Evolutionary conservation across 1,140 invertebrate genomes (phyloP).

Genomic region (Drosophila lowei): DNA sequence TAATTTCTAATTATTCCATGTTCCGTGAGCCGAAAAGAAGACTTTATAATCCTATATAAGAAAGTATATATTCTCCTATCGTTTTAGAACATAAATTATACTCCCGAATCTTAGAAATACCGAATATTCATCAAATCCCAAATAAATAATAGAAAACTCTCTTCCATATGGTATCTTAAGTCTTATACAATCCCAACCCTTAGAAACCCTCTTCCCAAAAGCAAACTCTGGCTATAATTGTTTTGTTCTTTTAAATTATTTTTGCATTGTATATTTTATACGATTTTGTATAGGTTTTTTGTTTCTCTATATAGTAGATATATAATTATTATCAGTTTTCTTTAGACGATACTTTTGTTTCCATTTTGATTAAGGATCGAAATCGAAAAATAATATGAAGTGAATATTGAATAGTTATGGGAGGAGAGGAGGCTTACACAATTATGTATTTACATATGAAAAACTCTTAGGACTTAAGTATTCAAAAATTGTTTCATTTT

Average conservation of each 20-base stretch:
- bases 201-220: too few species aligned
- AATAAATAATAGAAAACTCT: too few species aligned
- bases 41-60: too few species aligned
- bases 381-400: slow-evolving; percentile 43
- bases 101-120: too few species aligned
- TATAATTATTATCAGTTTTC: slow-evolving; percentile 63
- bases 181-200: too few species aligned
- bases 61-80: too few species aligned
- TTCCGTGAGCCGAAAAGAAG: too few species aligned
- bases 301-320: neutral
- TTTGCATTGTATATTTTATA: slow-evolving; percentile 46
- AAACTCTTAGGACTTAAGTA: slow-evolving; percentile 44
- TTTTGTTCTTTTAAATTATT: neutral
- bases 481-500: slow-evolving; percentile 52
- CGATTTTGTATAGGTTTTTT: slow-evolving; percentile 40
- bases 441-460: slow-evolving; percentile 44
- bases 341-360: slow-evolving; percentile 26
- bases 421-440: slow-evolving; percentile 14
- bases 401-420: slow-evolving; percentile 34
- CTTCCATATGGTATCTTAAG: too few species aligned
- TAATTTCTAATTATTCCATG: too few species aligned
- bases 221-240: too few species aligned
- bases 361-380: slow-evolving; percentile 33
- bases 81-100: too few species aligned
- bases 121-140: too few species aligned